phyloP scores from a whole-genome alignment of 1,140 invertebrate genomes.

The Tetraneura akinire region DNA sequence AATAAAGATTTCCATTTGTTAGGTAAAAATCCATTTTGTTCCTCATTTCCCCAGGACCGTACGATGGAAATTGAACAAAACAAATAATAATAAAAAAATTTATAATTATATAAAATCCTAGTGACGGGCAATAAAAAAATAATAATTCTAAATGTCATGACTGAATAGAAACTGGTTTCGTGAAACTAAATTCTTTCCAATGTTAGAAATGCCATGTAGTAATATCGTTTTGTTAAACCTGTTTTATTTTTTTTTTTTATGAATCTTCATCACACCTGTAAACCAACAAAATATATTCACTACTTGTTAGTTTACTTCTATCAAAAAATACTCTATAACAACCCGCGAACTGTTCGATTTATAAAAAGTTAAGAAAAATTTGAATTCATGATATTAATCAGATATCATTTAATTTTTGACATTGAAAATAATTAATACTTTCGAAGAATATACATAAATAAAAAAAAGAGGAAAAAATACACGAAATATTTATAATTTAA shows the following conservation, averaged over 20 bases:
- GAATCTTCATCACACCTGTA: constrained; percentile 27
- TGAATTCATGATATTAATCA: not conserved
- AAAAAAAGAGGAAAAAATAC: not conserved
- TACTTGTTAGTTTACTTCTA: not conserved
- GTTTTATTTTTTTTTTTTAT: constrained; percentile 12
- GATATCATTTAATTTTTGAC: not conserved
- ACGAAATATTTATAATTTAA: constrained; percentile 5
- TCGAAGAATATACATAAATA: not conserved
- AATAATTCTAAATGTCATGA: constrained; percentile 29
- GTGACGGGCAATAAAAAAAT: not conserved
- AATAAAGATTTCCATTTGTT: too few relatives aligned
- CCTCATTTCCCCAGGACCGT: not conserved
- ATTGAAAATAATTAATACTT: not conserved
- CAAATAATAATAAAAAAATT: not conserved
- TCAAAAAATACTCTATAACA: not conserved
- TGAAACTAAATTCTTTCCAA: constrained; percentile 23
- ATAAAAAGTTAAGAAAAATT: not conserved
- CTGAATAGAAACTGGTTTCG: constrained; percentile 24
- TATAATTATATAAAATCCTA: constrained; percentile 20
- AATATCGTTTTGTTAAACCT: constrained; percentile 26
- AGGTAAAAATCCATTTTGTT: too few relatives aligned
- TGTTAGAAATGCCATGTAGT: constrained; percentile 7
- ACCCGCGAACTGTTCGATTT: not conserved
- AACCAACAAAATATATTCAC: constrained; percentile 19
- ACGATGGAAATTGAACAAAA: not conserved